A percentile compares a stretch with the other conserved stretches of the same genome.
These are phyloP conservation scores for Achlya flavicornis DNA, from an alignment of 2,888 invertebrate genomes.

Conservation along the genomic window DNA sequence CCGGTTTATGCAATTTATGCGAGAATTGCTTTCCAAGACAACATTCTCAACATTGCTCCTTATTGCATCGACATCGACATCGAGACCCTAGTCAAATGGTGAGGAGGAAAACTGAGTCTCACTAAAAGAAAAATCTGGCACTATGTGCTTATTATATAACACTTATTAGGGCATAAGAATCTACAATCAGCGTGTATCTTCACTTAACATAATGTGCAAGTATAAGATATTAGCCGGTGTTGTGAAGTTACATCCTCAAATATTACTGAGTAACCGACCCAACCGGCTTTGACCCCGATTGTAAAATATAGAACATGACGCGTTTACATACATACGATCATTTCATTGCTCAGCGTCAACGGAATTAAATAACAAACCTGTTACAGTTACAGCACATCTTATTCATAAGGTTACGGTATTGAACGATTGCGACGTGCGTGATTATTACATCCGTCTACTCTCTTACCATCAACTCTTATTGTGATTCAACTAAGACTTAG, in stretches of 20 bases:
- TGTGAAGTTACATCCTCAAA: neutral
- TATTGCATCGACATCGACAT: neutral
- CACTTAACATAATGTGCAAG: too few relatives aligned
- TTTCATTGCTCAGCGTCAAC: constrained; percentile 26
- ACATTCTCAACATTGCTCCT: too few relatives aligned
- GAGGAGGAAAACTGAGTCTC: too few relatives aligned
- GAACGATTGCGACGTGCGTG: neutral
- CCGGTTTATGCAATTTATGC: constrained; percentile 1
- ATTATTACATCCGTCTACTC: neutral
- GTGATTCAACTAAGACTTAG: too few relatives aligned
- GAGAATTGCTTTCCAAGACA: neutral
- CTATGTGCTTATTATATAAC: too few relatives aligned
- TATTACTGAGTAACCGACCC: constrained; percentile 34
- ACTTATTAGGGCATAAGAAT: too few relatives aligned
- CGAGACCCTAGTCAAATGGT: too few relatives aligned
- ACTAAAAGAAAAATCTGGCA: too few relatives aligned
- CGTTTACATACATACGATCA: constrained; percentile 40
- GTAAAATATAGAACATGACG: constrained; percentile 70
- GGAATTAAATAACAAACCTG: constrained; percentile 13
- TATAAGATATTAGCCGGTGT: neutral
- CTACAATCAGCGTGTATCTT: too few relatives aligned
- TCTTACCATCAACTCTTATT: too few relatives aligned
- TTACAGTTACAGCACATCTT: neutral
- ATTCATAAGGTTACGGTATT: constrained; percentile 1
- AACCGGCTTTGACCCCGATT: constrained; percentile 74